Evolutionary conservation across 2,888 invertebrate genomes (phyloP).

Genomic region (Laspeyria flexula): DNA sequence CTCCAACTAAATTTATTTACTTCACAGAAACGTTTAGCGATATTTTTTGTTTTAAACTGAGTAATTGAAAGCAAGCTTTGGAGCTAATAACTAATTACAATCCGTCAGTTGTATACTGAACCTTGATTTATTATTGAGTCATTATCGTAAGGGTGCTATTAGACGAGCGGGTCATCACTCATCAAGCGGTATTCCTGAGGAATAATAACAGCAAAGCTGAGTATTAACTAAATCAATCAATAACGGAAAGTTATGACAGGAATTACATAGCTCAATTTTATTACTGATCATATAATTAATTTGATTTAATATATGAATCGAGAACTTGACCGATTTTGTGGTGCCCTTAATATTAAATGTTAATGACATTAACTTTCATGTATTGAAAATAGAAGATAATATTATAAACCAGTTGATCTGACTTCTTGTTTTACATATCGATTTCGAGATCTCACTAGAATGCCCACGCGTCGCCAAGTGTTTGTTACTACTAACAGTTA

Average conservation of each 20-base stretch:
- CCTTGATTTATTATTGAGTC: conserved; percentile 42
- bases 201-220: conserved; percentile 30
- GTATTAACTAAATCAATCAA: conserved; percentile 34
- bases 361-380: conserved; percentile 1
- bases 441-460: background rate
- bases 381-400: background rate
- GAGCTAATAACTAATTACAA: conserved; percentile 31
- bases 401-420: conserved; percentile 3
- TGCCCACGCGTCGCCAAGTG: conserved; percentile 3
- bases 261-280: conserved; percentile 23
- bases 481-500: background rate
- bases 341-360: background rate
- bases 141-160: conserved; percentile 39
- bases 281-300: conserved; percentile 23
- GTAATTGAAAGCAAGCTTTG: conserved; percentile 9
- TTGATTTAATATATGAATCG: background rate
- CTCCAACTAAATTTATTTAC: background rate
- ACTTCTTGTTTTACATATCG: background rate
- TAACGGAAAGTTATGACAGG: conserved; percentile 13
- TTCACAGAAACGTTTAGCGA: background rate
- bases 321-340: conserved; percentile 3
- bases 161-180: conserved; percentile 29
- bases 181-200: conserved; percentile 24
- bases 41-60: background rate
- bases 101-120: conserved; percentile 33